These are phyloP conservation scores for Phylloscopus trochilus DNA, from an alignment of 2,113 vertebrate genomes.

Conservation along the genomic window DNA sequence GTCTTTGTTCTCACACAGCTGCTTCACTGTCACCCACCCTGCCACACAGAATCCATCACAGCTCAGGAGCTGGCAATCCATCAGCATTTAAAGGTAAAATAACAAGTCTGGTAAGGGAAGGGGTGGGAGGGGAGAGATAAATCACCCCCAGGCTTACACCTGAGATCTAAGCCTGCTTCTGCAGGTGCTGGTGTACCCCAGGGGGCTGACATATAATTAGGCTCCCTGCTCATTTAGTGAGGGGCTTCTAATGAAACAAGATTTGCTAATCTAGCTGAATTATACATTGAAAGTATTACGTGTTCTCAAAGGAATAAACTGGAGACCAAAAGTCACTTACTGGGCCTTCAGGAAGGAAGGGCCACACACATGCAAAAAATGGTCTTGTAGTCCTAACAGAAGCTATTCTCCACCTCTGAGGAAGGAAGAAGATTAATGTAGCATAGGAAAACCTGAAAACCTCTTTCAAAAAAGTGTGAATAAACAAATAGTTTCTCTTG, in stretches of 20 bases:
- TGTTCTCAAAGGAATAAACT: background rate
- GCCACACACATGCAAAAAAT: background rate
- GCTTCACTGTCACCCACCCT: background rate
- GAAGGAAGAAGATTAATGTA: background rate
- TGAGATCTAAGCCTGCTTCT: background rate
- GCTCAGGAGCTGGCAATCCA: background rate
- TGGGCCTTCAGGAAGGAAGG: background rate
- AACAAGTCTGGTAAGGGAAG: background rate
- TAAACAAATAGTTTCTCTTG: too few species aligned
- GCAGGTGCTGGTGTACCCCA: background rate
- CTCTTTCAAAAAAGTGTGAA: background rate
- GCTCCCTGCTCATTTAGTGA: background rate
- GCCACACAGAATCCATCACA: slow-evolving; percentile 5
- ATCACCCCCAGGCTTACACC: slow-evolving; percentile 8
- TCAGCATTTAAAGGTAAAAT: slow-evolving; percentile 38
- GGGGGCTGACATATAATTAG: background rate
- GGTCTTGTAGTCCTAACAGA: background rate
- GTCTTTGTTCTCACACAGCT: slow-evolving; percentile 17
- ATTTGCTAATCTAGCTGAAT: background rate
- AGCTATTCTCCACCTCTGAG: accelerated
- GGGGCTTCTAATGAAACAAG: background rate
- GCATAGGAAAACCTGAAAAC: background rate
- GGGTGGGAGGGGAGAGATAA: background rate
- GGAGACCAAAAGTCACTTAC: background rate
- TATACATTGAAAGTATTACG: background rate